A percentile compares a stretch with the other conserved stretches of the same genome.
Evolutionary conservation across 2,888 invertebrate genomes (phyloP).

Genomic region (Drosophila bunnanda): DNA sequence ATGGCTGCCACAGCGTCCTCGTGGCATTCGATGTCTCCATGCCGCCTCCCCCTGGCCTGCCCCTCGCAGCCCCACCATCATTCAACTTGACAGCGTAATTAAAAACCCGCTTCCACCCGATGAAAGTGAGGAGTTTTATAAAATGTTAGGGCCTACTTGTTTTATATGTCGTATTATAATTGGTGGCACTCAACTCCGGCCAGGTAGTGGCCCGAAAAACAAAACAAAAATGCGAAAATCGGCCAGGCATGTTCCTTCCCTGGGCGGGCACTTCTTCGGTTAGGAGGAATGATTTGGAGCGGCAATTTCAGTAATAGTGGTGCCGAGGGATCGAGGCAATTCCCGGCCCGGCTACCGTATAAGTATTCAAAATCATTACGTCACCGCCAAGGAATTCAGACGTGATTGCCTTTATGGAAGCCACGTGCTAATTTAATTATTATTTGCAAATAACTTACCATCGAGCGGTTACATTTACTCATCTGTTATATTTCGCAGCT

Average conservation of each 20-base stretch:
- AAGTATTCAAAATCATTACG: conserved; percentile 67
- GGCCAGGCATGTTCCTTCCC: conserved; percentile 49
- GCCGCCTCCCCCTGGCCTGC: background rate
- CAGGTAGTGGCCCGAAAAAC: conserved; percentile 30
- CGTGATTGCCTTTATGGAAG: conserved; percentile 40
- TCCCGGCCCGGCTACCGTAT: conserved; percentile 69
- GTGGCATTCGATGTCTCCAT: conserved; percentile 29
- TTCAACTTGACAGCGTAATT: conserved; percentile 50
- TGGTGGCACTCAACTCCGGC: conserved; percentile 51
- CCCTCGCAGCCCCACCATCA: conserved; percentile 38
- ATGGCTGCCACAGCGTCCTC: conserved; percentile 19
- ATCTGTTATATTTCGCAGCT: background rate
- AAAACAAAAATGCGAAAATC: conserved; percentile 44
- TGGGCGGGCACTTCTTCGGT: conserved; percentile 59
- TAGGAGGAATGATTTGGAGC: conserved; percentile 74
- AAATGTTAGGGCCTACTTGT: conserved; percentile 56
- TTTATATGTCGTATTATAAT: conserved; percentile 54
- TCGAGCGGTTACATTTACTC: conserved; percentile 3
- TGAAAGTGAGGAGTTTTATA: conserved; percentile 34
- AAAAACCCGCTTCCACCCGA: conserved; percentile 41
- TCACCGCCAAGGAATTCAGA: conserved; percentile 65
- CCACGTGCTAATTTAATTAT: conserved; percentile 48
- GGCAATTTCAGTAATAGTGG: conserved; percentile 74
- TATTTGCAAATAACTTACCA: conserved; percentile 33
- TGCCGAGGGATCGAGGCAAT: conserved; percentile 59